Conservation (phyloP, 2,113 vertebrate species). For the Arothron firmamentum region DNA sequence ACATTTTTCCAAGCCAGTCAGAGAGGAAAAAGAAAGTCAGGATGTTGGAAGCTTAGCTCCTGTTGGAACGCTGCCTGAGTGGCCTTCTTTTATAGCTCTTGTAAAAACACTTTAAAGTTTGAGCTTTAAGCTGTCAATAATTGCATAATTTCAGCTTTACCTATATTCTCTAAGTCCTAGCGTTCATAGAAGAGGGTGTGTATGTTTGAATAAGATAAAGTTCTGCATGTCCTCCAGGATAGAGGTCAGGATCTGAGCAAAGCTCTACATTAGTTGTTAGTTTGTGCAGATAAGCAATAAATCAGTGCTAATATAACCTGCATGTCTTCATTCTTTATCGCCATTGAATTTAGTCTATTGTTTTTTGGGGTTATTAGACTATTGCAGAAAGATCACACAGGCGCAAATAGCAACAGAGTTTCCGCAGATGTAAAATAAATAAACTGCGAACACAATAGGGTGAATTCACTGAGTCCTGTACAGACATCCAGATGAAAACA, state of each 20-base stretch:
- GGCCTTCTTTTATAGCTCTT: no score
- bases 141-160: background rate
- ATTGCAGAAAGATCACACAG: background rate
- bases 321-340: background rate
- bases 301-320: background rate
- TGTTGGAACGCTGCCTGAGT: no score
- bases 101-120: no score
- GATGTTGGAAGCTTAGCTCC: no score
- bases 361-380: no score
- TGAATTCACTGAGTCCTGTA: slow-evolving; percentile 34
- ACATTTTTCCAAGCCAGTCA: no score
- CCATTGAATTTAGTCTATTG: no score
- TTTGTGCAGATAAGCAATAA: background rate
- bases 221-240: background rate
- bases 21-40: no score
- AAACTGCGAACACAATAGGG: slow-evolving; percentile 30
- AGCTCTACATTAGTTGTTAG: no score
- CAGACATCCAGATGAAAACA: background rate
- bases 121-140: no score
- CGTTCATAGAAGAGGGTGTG: slow-evolving; percentile 33
- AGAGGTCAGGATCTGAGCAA: no score
- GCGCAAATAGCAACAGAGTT: background rate
- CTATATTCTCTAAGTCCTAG: background rate
- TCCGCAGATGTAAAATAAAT: background rate
- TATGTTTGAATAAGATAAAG: slow-evolving; percentile 17